A percentile compares a stretch with the other conserved stretches of the same genome.
These are phyloP conservation scores for Xanthia togata DNA, from an alignment of 2,888 invertebrate species.

Conservation along the genomic window DNA sequence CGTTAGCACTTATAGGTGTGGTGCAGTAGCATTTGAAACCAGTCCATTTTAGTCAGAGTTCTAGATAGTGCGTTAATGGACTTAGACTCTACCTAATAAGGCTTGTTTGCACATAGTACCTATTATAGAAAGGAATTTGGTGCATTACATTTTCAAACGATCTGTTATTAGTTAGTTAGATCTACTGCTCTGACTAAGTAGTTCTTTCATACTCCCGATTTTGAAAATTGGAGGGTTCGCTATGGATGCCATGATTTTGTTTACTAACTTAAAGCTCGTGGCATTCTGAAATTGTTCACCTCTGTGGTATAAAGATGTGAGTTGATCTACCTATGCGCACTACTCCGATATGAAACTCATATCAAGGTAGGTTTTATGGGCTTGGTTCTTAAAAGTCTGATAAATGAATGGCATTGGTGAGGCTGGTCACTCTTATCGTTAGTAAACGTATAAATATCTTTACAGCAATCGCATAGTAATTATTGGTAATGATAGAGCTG, in stretches of 20 bases:
- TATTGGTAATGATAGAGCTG: background rate
- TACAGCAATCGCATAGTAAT: conserved; percentile 1
- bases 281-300: background rate
- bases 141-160: conserved; percentile 33
- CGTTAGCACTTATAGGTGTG: background rate
- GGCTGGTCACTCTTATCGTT: conserved; percentile 20
- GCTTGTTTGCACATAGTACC: conserved; percentile 21
- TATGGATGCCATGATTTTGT: background rate
- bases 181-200: background rate
- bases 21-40: conserved; percentile 26
- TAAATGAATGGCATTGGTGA: background rate
- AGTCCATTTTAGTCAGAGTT: conserved; percentile 28
- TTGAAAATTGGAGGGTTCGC: background rate
- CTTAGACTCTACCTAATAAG: conserved; percentile 28
- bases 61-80: conserved; percentile 30
- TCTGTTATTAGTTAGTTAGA: conserved; percentile 13
- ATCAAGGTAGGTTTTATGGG: conserved; percentile 1
- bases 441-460: conserved; percentile 1
- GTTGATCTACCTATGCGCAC: background rate
- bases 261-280: background rate
- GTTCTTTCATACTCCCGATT: background rate
- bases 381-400: conserved; percentile 9
- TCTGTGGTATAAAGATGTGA: background rate
- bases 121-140: conserved; percentile 39
- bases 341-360: background rate